These are phyloP conservation scores for Drosophila ercepeae DNA, from an alignment of 1,140 invertebrate species.

Conservation along the genomic window DNA sequence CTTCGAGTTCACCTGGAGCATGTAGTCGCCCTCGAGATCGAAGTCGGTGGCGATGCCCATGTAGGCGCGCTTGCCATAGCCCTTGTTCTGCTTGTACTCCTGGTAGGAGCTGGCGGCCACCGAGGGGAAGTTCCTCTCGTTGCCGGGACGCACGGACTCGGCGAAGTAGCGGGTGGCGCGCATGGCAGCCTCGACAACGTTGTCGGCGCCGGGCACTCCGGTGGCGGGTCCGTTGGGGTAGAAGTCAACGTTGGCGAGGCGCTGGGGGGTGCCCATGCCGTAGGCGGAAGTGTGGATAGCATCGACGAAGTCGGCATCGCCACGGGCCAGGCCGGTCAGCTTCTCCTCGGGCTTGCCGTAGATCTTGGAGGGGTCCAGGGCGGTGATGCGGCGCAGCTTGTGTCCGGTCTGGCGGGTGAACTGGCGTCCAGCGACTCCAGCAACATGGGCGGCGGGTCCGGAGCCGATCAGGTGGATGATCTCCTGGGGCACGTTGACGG, in stretches of 20 bases:
- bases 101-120: conserved; percentile 67
- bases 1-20: conserved; percentile 76
- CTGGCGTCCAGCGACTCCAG: conserved; percentile 86
- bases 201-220: conserved; percentile 84
- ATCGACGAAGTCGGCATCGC: conserved; percentile 87
- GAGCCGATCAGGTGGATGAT: conserved; percentile 76
- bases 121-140: conserved; percentile 75
- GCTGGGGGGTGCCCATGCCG: conserved; percentile 88
- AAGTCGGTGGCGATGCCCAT: conserved; percentile 76
- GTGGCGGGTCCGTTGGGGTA: conserved; percentile 88
- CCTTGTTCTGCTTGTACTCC: conserved; percentile 74
- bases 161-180: conserved; percentile 87
- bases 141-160: conserved; percentile 85
- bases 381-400: conserved; percentile 86
- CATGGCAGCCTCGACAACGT: conserved; percentile 87
- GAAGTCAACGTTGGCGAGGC: conserved; percentile 90
- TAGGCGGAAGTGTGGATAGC: conserved; percentile 91
- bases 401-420: conserved; percentile 85
- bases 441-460: conserved; percentile 84
- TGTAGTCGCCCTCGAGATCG: conserved; percentile 75
- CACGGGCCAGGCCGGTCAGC: conserved; percentile 85
- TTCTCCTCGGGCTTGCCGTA: conserved; percentile 85
- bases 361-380: conserved; percentile 89
- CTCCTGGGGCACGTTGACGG: conserved; percentile 66
- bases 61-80: conserved; percentile 72